Evolutionary conservation across 2,888 invertebrate genomes (phyloP).

Genomic region (Epistrophe eligans): DNA sequence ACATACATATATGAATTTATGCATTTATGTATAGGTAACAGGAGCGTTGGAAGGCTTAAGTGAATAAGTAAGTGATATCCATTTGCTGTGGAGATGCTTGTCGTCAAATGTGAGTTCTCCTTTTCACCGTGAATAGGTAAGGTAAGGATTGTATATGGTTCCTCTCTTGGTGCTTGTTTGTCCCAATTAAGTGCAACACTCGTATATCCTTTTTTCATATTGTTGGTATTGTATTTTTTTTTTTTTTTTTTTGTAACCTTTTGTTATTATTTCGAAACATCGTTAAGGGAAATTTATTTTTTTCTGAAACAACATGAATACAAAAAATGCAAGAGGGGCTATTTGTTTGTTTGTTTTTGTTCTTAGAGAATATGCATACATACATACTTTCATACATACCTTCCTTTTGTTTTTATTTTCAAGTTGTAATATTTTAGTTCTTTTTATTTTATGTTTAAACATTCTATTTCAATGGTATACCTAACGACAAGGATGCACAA

Average conservation of each 20-base stretch:
- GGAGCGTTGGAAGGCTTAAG: constrained; percentile 60
- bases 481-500: constrained; percentile 45
- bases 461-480: constrained; percentile 43
- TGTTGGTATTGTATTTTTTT: constrained; percentile 24
- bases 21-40: constrained; percentile 10
- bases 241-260: constrained; percentile 11
- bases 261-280: constrained; percentile 35
- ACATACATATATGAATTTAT: not conserved
- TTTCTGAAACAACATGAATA: constrained; percentile 9
- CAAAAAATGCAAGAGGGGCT: constrained; percentile 23
- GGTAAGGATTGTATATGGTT: constrained; percentile 21
- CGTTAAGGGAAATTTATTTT: constrained; percentile 64
- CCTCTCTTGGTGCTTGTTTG: constrained; percentile 42
- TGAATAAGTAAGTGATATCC: constrained; percentile 73
- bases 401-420: constrained; percentile 38
- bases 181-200: constrained; percentile 49
- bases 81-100: constrained; percentile 58
- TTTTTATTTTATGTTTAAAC: constrained; percentile 48
- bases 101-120: constrained; percentile 57
- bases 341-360: constrained; percentile 49
- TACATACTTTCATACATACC: too few species aligned
- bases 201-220: constrained; percentile 17
- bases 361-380: constrained; percentile 24
- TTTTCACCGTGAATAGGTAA: constrained; percentile 18
- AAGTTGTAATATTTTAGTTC: constrained; percentile 40